Evolutionary conservation across 1,140 invertebrate genomes (phyloP).

Genomic region (Diabrotica virgifera): DNA sequence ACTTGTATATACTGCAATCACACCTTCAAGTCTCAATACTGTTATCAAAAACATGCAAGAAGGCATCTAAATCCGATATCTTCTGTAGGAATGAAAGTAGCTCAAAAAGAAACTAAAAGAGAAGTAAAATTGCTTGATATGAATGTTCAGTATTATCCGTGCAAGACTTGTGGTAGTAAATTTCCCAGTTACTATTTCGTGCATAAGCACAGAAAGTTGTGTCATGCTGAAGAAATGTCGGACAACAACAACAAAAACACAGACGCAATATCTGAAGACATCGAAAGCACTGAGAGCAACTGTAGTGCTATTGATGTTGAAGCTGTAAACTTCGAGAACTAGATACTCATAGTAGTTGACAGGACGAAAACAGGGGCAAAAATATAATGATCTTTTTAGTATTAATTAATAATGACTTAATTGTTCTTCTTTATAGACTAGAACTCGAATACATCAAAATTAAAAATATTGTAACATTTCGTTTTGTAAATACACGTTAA

Average conservation of each 20-base stretch:
- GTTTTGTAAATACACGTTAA: too few species aligned
- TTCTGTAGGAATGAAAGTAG: conserved; percentile 42
- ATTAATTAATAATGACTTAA: too few species aligned
- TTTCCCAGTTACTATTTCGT: conserved; percentile 93
- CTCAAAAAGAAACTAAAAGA: conserved; percentile 43
- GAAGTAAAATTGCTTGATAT: conserved; percentile 68
- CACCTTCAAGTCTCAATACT: conserved; percentile 78
- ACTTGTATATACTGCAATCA: conserved; percentile 75
- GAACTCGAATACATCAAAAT: too few species aligned
- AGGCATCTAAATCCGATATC: conserved; percentile 61
- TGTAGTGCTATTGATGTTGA: conserved; percentile 43
- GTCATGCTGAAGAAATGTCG: conserved; percentile 65
- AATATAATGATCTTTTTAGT: too few species aligned
- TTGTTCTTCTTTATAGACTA: too few species aligned
- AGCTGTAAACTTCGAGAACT: conserved; percentile 20
- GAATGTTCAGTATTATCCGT: conserved; percentile 88
- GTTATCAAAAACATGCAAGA: conserved; percentile 75
- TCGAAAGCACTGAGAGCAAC: conserved; percentile 30
- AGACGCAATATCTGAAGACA: conserved; percentile 38
- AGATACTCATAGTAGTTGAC: not conserved
- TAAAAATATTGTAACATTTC: too few species aligned
- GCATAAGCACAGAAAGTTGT: conserved; percentile 84
- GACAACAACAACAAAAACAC: conserved; percentile 43
- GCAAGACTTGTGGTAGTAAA: conserved; percentile 87
- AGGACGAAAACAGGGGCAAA: too few species aligned